These are phyloP conservation scores for Carassius gibelio DNA, from an alignment of 2,113 vertebrate genomes.

Conservation along the genomic window DNA sequence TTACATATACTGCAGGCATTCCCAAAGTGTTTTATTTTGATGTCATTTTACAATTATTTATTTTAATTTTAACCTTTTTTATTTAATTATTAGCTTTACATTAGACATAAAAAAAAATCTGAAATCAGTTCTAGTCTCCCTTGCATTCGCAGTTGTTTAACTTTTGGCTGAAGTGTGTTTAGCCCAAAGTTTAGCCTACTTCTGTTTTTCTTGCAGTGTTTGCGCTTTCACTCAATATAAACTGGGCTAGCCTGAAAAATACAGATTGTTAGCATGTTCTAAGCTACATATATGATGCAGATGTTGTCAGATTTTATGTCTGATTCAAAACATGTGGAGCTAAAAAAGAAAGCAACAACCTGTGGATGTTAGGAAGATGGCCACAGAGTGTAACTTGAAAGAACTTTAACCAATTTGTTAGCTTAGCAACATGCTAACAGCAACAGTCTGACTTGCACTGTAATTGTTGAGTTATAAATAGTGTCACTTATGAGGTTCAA, in stretches of 20 bases:
- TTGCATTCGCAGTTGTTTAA: no score
- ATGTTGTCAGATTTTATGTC: background rate
- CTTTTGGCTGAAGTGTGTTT: no score
- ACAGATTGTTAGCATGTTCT: background rate
- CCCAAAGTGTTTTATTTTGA: no score
- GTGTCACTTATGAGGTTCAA: background rate
- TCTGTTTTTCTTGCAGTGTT: no score
- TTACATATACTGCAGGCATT: no score
- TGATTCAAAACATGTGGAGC: background rate
- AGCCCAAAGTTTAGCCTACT: no score
- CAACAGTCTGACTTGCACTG: background rate
- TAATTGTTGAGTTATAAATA: background rate
- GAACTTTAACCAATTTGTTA: background rate
- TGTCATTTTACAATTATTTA: no score
- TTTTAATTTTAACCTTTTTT: no score
- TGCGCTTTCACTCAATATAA: no score
- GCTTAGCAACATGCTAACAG: slow-evolving; percentile 4
- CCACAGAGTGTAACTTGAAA: background rate
- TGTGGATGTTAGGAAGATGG: background rate
- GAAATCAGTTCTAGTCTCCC: no score
- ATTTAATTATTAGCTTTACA: no score
- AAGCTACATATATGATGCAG: background rate
- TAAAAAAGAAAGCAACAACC: background rate
- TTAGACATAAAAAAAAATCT: no score
- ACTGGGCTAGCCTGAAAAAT: background rate